Evolutionary conservation across 2,797 vertebrate genomes (phyloP).

Genomic region (Salmo trutta): DNA sequence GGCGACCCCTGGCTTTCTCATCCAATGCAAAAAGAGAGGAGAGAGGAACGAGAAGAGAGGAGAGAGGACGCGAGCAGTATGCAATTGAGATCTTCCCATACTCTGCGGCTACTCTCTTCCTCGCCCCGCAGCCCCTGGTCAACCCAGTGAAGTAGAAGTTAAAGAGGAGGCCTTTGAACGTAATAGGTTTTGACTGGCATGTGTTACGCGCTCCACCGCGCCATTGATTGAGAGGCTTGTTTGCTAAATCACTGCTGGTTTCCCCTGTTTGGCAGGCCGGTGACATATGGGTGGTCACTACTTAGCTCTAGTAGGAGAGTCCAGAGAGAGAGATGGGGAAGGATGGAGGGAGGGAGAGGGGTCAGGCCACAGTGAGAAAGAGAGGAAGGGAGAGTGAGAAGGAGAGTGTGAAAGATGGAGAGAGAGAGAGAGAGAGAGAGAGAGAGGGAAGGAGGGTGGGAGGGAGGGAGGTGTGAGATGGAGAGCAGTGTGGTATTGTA

Average conservation of each 20-base stretch:
- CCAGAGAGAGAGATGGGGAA: slow-evolving; percentile 8
- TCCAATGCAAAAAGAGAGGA: too few relatives aligned
- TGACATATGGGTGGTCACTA: slow-evolving; percentile 80
- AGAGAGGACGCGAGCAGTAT: too few relatives aligned
- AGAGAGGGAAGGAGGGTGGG: slow-evolving; percentile 2
- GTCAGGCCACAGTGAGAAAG: not conserved
- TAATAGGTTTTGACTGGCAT: slow-evolving; percentile 96
- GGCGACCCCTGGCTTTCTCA: too few relatives aligned
- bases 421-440: not conserved
- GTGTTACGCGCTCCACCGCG: slow-evolving; percentile 87
- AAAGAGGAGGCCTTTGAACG: slow-evolving; percentile 84
- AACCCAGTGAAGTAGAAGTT: slow-evolving; percentile 85
- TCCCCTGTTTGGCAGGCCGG: slow-evolving; percentile 80
- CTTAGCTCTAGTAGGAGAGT: slow-evolving; percentile 38
- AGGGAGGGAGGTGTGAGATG: not conserved
- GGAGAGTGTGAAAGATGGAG: not conserved
- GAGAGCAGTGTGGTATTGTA: not conserved
- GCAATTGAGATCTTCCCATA: too few relatives aligned
- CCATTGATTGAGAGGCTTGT: slow-evolving; percentile 92
- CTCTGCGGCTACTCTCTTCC: too few relatives aligned
- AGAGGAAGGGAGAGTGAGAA: not conserved
- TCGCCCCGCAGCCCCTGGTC: slow-evolving; percentile 70
- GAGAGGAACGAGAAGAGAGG: too few relatives aligned
- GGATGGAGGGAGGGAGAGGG: slow-evolving; percentile 28
- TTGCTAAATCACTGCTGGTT: slow-evolving; percentile 93